Conservation (phyloP, 2,888 invertebrate genomes). For the Oxycera nigricornis region DNA sequence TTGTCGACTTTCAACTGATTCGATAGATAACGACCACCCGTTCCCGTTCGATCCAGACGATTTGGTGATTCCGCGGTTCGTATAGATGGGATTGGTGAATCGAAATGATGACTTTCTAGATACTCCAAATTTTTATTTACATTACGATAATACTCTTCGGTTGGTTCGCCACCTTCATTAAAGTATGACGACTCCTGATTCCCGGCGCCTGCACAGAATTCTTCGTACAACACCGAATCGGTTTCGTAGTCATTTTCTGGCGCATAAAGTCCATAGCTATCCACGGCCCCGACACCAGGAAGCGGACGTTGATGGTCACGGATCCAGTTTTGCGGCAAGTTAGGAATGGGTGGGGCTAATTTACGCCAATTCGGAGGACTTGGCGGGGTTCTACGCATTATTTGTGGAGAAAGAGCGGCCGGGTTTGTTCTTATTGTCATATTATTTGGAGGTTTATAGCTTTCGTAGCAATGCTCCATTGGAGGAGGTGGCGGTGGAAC, state of each 20-base stretch:
- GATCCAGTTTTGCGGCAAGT: slow-evolving; percentile 53
- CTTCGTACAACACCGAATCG: slow-evolving; percentile 53
- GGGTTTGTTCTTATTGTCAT: slow-evolving; percentile 55
- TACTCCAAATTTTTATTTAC: slow-evolving; percentile 52
- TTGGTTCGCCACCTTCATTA: slow-evolving; percentile 53
- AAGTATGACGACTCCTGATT: slow-evolving; percentile 52
- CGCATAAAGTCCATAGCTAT: slow-evolving; percentile 40
- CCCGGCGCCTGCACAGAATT: slow-evolving; percentile 48
- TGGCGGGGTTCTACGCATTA: slow-evolving; percentile 50
- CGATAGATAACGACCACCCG: slow-evolving; percentile 32
- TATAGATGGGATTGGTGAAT: slow-evolving; percentile 51
- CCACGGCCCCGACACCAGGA: slow-evolving; percentile 44
- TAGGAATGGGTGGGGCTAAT: slow-evolving; percentile 51
- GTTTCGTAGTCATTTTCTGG: slow-evolving; percentile 53
- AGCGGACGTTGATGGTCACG: slow-evolving; percentile 46
- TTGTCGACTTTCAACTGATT: slow-evolving; percentile 42
- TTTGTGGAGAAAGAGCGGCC: slow-evolving; percentile 52
- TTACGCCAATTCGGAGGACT: slow-evolving; percentile 51
- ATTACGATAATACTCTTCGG: slow-evolving; percentile 54
- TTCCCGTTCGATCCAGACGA: slow-evolving; percentile 44
- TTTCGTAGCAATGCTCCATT: slow-evolving; percentile 61
- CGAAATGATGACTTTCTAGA: slow-evolving; percentile 52
- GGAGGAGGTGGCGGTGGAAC: slow-evolving; percentile 69
- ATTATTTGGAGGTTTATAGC: slow-evolving; percentile 51
- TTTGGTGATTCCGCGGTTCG: slow-evolving; percentile 50